A percentile compares a stretch with the other conserved stretches of the same genome.
These are phyloP conservation scores for Philypnodon macrostomus DNA, from an alignment of 2,797 vertebrate species.

Conservation along the genomic window DNA sequence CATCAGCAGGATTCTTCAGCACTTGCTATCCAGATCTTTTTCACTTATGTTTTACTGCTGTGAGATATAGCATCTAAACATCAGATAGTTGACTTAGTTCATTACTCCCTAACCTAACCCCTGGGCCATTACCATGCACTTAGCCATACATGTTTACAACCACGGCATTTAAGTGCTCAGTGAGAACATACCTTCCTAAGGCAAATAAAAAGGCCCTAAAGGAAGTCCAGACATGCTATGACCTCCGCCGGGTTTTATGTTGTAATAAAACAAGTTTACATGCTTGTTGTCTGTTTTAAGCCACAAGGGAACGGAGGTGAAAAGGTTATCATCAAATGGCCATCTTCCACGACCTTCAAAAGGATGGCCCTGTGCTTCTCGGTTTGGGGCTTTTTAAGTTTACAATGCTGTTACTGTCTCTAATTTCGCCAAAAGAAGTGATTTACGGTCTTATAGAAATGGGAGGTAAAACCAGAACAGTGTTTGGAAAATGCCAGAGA, in stretches of 20 bases:
- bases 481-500: constrained; percentile 43
- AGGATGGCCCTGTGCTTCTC: constrained; percentile 28
- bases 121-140: constrained; percentile 61
- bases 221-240: constrained; percentile 58
- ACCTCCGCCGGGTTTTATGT: constrained; percentile 72
- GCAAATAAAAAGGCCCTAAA: constrained; percentile 66
- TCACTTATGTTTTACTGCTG: constrained; percentile 19
- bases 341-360: constrained; percentile 60
- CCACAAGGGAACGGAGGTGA: constrained; percentile 58
- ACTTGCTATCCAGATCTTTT: constrained; percentile 4
- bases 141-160: constrained; percentile 69
- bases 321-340: constrained; percentile 72
- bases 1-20: too few relatives aligned
- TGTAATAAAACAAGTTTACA: constrained; percentile 80
- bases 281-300: constrained; percentile 54
- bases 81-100: constrained; percentile 47
- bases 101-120: constrained; percentile 54
- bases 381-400: constrained; percentile 29
- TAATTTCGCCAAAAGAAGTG: constrained; percentile 35
- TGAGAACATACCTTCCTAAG: constrained; percentile 51
- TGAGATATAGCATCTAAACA: constrained; percentile 27
- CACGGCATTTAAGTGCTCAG: constrained; percentile 58
- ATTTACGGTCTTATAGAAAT: constrained; percentile 31
- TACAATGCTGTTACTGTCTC: constrained; percentile 46
- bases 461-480: constrained; percentile 8